These are phyloP conservation scores for Limonius californicus DNA, from an alignment of 1,140 invertebrate genomes.

Conservation along the genomic window DNA sequence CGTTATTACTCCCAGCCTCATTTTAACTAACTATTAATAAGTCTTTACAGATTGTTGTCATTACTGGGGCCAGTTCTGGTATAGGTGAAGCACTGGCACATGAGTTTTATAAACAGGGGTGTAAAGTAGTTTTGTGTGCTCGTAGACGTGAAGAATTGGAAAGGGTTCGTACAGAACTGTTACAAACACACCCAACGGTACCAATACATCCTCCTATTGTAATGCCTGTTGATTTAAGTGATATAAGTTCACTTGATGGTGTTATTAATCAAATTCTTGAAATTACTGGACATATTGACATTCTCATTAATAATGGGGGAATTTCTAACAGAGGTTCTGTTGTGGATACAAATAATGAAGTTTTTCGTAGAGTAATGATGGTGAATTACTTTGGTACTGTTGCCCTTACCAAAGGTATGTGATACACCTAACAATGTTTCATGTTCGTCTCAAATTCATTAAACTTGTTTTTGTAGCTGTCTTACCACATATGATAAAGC, in stretches of 20 bases:
- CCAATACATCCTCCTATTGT: slow-evolving; percentile 69
- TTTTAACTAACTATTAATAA: not conserved
- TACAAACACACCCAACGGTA: slow-evolving; percentile 54
- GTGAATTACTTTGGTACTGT: slow-evolving; percentile 94
- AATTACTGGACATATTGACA: slow-evolving; percentile 75
- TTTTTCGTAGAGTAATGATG: slow-evolving; percentile 85
- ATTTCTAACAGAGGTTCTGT: slow-evolving; percentile 78
- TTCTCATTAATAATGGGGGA: slow-evolving; percentile 92
- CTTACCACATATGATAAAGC: slow-evolving; percentile 76
- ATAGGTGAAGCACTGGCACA: slow-evolving; percentile 89
- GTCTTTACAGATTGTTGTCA: slow-evolving; percentile 74
- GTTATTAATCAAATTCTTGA: slow-evolving; percentile 63
- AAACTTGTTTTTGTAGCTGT: slow-evolving; percentile 59
- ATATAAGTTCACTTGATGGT: slow-evolving; percentile 60
- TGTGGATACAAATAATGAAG: slow-evolving; percentile 72
- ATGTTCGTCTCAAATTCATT: slow-evolving; percentile 3
- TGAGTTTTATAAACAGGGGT: slow-evolving; percentile 77
- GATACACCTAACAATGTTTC: too few species aligned
- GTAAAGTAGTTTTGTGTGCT: slow-evolving; percentile 79
- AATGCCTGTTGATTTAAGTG: slow-evolving; percentile 74
- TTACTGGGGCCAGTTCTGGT: slow-evolving; percentile 92
- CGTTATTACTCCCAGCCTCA: slow-evolving; percentile 23
- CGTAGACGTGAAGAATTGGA: slow-evolving; percentile 74
- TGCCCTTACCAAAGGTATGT: slow-evolving; percentile 89
- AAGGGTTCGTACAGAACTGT: slow-evolving; percentile 68